A percentile compares a stretch with the other conserved stretches of the same genome.
Conservation (phyloP, 2,113 vertebrate species). For the Hoplias malabaricus region DNA sequence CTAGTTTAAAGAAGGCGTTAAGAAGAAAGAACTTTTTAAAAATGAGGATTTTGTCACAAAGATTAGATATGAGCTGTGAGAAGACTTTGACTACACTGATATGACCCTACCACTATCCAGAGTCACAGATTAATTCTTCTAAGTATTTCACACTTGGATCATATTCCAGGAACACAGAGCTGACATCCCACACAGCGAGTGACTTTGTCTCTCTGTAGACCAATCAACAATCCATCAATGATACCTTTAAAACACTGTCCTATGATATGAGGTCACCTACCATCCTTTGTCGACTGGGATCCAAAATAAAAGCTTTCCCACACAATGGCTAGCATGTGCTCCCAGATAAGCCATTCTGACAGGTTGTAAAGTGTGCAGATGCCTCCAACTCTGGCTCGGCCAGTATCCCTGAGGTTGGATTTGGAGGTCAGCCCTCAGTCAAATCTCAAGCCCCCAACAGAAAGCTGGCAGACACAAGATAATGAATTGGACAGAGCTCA, state of each 20-base stretch:
- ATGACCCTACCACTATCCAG: not conserved
- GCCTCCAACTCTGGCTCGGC: slow-evolving; percentile 35
- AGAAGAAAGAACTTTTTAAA: no score
- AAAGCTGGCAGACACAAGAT: slow-evolving; percentile 5
- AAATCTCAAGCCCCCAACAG: not conserved
- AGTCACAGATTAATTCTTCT: not conserved
- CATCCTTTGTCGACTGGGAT: slow-evolving; percentile 30
- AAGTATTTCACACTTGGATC: slow-evolving; percentile 14
- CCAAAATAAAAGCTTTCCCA: slow-evolving; percentile 37
- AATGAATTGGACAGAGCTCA: not conserved
- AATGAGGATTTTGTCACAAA: no score
- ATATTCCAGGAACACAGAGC: slow-evolving; percentile 4
- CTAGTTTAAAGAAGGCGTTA: no score
- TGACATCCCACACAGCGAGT: not conserved
- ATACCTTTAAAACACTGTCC: not conserved
- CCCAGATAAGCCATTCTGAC: slow-evolving; percentile 47
- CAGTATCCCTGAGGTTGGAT: slow-evolving; percentile 16
- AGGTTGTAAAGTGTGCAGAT: slow-evolving; percentile 40
- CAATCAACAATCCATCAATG: not conserved
- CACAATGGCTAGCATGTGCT: slow-evolving; percentile 34
- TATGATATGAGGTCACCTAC: not conserved
- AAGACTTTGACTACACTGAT: not conserved
- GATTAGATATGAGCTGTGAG: no score
- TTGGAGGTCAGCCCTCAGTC: not conserved
- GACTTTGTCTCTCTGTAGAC: slow-evolving; percentile 12